Percentiles rank a stretch among this genome's conserved stretches.
These are phyloP conservation scores for Fragum fragum DNA, from an alignment of 2,888 invertebrate species.

Conservation along the genomic window DNA sequence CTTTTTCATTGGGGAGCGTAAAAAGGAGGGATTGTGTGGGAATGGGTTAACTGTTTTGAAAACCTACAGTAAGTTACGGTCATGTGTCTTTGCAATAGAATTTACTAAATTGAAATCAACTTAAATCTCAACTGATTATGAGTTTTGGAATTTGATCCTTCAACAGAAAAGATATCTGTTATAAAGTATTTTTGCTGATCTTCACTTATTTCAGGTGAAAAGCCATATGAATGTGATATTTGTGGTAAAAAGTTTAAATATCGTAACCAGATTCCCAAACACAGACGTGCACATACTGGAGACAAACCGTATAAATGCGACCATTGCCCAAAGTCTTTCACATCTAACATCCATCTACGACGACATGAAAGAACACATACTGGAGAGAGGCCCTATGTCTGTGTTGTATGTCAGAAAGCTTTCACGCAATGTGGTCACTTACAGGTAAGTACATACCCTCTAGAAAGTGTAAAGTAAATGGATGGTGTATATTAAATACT, in stretches of 20 bases:
- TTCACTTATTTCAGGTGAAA: slow-evolving; percentile 56
- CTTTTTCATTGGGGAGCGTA: too few species aligned
- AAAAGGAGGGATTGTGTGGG: too few species aligned
- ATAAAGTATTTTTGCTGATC: too few species aligned
- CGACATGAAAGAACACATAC: slow-evolving; percentile 62
- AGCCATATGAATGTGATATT: slow-evolving; percentile 66
- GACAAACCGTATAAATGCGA: slow-evolving; percentile 60
- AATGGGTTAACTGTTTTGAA: too few species aligned
- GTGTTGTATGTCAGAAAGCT: slow-evolving; percentile 54
- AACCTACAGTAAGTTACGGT: background rate
- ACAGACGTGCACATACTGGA: slow-evolving; percentile 54
- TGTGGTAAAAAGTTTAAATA: slow-evolving; percentile 66
- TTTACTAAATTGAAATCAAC: too few species aligned
- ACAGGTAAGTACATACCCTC: slow-evolving; percentile 38
- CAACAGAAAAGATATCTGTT: too few species aligned
- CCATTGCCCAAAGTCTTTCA: slow-evolving; percentile 55
- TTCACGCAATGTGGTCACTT: slow-evolving; percentile 67
- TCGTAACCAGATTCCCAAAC: slow-evolving; percentile 65
- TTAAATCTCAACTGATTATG: too few species aligned
- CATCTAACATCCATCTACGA: slow-evolving; percentile 59
- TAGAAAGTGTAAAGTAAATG: too few species aligned
- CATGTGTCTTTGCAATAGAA: background rate
- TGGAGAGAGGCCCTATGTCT: slow-evolving; percentile 62
- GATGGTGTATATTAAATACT: too few species aligned
- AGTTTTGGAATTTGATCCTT: too few species aligned